Conservation (phyloP, 2,888 invertebrate genomes). For the Cylindroiulus punctatus region DNA sequence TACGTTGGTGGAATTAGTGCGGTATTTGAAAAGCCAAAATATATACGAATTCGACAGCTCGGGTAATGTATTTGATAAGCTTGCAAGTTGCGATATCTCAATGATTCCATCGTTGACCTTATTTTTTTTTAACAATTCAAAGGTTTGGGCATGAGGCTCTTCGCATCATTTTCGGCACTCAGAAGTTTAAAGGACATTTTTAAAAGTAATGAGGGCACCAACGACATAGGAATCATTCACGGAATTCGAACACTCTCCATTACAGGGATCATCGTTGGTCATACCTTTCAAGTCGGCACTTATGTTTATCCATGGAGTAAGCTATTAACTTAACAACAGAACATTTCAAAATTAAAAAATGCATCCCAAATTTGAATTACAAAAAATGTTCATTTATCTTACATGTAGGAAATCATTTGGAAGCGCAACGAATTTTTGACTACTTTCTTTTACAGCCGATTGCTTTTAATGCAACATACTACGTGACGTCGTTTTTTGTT, state of each 20-base stretch:
- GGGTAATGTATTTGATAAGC: no score
- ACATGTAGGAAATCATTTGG: conserved; percentile 1
- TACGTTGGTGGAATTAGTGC: not conserved
- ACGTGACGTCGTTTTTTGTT: not conserved
- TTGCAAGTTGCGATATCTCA: no score
- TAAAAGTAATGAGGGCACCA: not conserved
- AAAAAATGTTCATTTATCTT: not conserved
- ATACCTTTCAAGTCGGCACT: not conserved
- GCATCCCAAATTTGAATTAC: no score
- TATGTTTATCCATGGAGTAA: conserved; percentile 6
- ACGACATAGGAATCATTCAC: not conserved
- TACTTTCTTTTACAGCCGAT: conserved; percentile 2
- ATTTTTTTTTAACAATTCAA: no score
- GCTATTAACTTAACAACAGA: not conserved
- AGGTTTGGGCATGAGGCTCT: not conserved
- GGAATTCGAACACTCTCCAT: not conserved
- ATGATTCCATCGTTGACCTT: no score
- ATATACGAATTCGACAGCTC: no score
- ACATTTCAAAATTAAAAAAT: no score
- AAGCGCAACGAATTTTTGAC: not conserved
- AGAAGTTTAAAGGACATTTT: not conserved
- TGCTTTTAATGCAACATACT: not conserved
- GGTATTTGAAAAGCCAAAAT: not conserved
- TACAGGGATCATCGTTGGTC: not conserved
- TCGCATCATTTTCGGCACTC: not conserved